A percentile compares a stretch with the other conserved stretches of the same genome.
These are phyloP conservation scores for Microcebus jonahi DNA, from an alignment of 2,113 vertebrate species.

Conservation along the genomic window DNA sequence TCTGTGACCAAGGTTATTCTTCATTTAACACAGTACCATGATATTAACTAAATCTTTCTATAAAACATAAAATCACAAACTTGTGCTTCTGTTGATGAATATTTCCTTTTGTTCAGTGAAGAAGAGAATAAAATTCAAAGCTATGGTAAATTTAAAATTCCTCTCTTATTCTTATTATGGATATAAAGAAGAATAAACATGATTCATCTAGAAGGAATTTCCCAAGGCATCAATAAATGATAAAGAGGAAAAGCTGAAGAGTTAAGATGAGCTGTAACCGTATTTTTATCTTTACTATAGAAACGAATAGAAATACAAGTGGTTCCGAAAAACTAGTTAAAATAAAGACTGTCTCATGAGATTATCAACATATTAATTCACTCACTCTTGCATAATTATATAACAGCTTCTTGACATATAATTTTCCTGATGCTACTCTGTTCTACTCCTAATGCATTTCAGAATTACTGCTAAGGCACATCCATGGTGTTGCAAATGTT, in stretches of 20 bases:
- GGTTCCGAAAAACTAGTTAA: constrained; percentile 25
- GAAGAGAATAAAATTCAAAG: constrained; percentile 20
- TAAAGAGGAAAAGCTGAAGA: constrained; percentile 24
- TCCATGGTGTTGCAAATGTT: neutral
- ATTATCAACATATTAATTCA: neutral
- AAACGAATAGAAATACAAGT: constrained; percentile 2
- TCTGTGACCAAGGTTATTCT: constrained; percentile 56
- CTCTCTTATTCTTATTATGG: neutral
- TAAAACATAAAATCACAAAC: constrained; percentile 32
- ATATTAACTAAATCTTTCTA: constrained; percentile 26
- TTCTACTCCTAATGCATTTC: neutral
- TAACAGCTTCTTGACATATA: neutral
- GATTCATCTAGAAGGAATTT: constrained; percentile 38
- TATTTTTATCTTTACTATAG: constrained; percentile 18
- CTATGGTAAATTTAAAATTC: constrained; percentile 14
- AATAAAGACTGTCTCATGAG: neutral
- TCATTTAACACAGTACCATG: constrained; percentile 49
- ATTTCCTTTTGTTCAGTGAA: constrained; percentile 43
- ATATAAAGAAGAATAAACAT: constrained; percentile 10
- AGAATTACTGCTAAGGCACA: neutral
- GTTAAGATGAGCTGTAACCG: neutral
- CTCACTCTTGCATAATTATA: neutral
- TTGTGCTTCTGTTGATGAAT: constrained; percentile 25
- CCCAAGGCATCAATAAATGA: constrained; percentile 27
- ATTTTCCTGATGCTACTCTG: neutral